Evolutionary conservation across 1,140 invertebrate species (phyloP).

Genomic region (Caenorhabditis elegans): DNA sequence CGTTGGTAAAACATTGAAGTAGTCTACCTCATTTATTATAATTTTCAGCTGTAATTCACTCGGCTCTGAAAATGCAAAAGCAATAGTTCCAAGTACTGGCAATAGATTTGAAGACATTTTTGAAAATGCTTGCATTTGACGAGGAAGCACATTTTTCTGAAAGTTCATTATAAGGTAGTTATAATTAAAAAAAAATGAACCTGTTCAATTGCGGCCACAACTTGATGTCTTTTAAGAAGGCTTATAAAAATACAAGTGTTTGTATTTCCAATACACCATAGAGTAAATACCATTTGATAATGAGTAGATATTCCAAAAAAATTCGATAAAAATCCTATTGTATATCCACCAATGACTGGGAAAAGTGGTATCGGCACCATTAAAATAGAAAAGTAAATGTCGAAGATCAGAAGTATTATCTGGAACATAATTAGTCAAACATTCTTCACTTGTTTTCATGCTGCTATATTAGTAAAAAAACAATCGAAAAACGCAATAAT

Average conservation of each 20-base stretch:
- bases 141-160: background rate
- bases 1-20: background rate
- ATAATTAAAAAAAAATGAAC: background rate
- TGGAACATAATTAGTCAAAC: background rate
- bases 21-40: background rate
- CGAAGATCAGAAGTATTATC: background rate
- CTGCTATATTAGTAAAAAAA: no score
- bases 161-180: background rate
- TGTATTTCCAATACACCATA: background rate
- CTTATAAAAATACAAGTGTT: constrained; percentile 10
- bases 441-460: no score
- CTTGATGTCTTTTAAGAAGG: background rate
- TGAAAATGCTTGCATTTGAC: background rate
- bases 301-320: background rate
- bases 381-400: background rate
- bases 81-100: background rate
- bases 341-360: background rate
- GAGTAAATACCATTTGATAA: background rate
- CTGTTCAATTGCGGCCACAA: background rate
- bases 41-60: background rate
- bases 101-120: background rate
- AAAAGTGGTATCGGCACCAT: background rate
- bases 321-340: background rate
- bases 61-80: background rate
- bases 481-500: no score